Conservation (phyloP, 2,888 invertebrate genomes). For the Chrysolina oricalcia region DNA sequence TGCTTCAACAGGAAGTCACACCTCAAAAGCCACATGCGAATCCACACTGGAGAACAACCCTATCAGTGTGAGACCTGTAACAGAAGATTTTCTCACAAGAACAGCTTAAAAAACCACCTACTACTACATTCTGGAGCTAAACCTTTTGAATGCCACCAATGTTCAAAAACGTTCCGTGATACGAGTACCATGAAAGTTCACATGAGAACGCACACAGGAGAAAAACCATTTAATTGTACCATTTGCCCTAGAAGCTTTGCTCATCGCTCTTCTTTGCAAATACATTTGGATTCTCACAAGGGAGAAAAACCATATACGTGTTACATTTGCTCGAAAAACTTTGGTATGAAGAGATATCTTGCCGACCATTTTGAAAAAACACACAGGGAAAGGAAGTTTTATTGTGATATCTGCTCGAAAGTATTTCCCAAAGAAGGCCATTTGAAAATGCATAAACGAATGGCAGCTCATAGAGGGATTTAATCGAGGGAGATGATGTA, state of each 20-base stretch:
- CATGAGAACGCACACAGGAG: background rate
- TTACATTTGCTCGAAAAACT: background rate
- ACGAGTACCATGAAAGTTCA: background rate
- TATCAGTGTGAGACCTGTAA: background rate
- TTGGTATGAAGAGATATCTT: background rate
- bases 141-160: background rate
- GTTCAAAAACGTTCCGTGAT: background rate
- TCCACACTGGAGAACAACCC: constrained; percentile 3
- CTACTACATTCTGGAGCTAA: background rate
- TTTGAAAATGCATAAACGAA: constrained; percentile 6
- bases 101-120: background rate
- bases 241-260: background rate
- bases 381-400: background rate
- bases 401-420: background rate
- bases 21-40: background rate
- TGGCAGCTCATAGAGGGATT: background rate
- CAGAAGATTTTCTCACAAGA: background rate
- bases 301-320: background rate
- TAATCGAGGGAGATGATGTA: too few species aligned
- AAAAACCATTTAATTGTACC: background rate
- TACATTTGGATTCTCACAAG: background rate
- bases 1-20: background rate
- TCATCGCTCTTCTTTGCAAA: background rate
- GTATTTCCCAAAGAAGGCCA: constrained; percentile 10
- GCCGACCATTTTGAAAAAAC: background rate